A percentile compares a stretch with the other conserved stretches of the same genome.
phyloP scores from a whole-genome alignment of 1,140 invertebrate genomes.

The Cotesia chilonis region DNA sequence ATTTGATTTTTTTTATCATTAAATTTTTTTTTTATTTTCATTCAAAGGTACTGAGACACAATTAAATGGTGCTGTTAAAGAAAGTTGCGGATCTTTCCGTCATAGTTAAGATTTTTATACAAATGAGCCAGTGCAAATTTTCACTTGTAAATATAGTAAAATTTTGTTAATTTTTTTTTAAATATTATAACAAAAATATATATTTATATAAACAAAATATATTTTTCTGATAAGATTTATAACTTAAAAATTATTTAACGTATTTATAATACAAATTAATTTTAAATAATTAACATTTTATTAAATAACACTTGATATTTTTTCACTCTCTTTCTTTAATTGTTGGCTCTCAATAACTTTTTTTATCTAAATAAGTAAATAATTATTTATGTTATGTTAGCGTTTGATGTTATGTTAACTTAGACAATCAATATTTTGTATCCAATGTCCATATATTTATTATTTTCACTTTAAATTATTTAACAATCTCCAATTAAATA shows the following conservation, averaged over 20 bases:
- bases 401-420: neutral
- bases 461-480: conserved; percentile 15
- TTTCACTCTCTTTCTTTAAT: neutral
- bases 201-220: neutral
- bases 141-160: conserved; percentile 1
- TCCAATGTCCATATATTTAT: conserved; percentile 6
- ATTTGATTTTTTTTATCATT: too few relatives aligned
- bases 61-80: too few relatives aligned
- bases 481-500: conserved; percentile 4
- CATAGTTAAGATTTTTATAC: too few relatives aligned
- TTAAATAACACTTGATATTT: conserved; percentile 1
- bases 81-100: too few relatives aligned
- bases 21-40: too few relatives aligned
- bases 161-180: conserved; percentile 14
- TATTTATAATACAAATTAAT: too few relatives aligned
- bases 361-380: neutral
- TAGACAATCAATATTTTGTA: neutral
- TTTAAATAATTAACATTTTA: too few relatives aligned
- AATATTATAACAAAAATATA: neutral
- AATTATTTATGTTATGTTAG: neutral
- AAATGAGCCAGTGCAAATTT: neutral
- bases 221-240: too few relatives aligned
- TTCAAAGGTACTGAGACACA: too few relatives aligned
- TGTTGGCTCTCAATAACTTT: conserved; percentile 3
- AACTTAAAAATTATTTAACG: too few relatives aligned